Conservation (phyloP, 2,888 invertebrate species). For the Rhagium mordax region DNA sequence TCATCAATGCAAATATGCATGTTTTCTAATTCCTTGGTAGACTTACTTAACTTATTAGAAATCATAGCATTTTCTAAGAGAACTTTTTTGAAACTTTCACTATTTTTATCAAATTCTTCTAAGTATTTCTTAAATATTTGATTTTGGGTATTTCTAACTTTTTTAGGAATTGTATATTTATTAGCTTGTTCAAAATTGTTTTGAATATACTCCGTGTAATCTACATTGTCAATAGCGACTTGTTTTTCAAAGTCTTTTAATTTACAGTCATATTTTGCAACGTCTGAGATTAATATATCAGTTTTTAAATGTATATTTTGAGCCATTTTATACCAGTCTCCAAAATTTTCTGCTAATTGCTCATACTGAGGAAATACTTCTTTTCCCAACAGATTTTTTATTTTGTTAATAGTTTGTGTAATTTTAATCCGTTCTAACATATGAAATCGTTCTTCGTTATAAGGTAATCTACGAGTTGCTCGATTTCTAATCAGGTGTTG, state of each 20-base stretch:
- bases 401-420: constrained; percentile 69
- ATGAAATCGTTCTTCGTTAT: constrained; percentile 97
- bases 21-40: constrained; percentile 44
- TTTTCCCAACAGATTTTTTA: constrained; percentile 74
- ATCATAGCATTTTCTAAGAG: constrained; percentile 69
- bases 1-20: not conserved
- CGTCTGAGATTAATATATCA: constrained; percentile 86
- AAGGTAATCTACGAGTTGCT: constrained; percentile 88
- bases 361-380: constrained; percentile 83
- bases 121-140: constrained; percentile 61
- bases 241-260: constrained; percentile 54
- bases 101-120: constrained; percentile 57
- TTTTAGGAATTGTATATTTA: constrained; percentile 53
- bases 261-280: constrained; percentile 70
- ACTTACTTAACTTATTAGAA: constrained; percentile 56
- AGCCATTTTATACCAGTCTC: constrained; percentile 92
- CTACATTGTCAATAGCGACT: constrained; percentile 61
- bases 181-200: constrained; percentile 55
- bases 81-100: constrained; percentile 67
- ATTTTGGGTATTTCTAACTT: constrained; percentile 58
- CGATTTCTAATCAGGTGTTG: constrained; percentile 91
- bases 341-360: constrained; percentile 83
- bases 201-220: constrained; percentile 62
- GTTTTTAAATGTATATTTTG: constrained; percentile 89
- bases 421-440: constrained; percentile 89